These are phyloP conservation scores for Mormoops blainvillei DNA, from an alignment of 2,113 vertebrate genomes.

Conservation along the genomic window DNA sequence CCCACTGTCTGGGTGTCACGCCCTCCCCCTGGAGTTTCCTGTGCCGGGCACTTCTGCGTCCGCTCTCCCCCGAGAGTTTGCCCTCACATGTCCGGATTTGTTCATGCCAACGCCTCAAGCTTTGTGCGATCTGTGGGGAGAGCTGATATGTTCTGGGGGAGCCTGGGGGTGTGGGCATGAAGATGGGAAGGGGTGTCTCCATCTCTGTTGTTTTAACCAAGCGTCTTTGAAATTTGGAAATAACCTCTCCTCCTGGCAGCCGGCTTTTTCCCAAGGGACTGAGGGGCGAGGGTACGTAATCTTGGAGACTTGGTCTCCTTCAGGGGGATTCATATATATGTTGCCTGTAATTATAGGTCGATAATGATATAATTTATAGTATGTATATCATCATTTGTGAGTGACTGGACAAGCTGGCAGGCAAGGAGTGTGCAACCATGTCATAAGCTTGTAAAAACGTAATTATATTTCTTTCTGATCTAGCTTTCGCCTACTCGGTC, in stretches of 20 bases:
- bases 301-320: slow-evolving; percentile 79
- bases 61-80: neutral
- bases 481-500: slow-evolving; percentile 81
- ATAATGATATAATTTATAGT: slow-evolving; percentile 86
- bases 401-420: slow-evolving; percentile 81
- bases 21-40: neutral
- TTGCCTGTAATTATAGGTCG: slow-evolving; percentile 84
- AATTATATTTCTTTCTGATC: slow-evolving; percentile 86
- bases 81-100: slow-evolving; percentile 72
- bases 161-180: neutral
- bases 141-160: neutral
- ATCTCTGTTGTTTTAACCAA: slow-evolving; percentile 72
- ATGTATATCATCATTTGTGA: slow-evolving; percentile 82
- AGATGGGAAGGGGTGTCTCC: neutral
- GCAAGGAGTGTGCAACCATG: slow-evolving; percentile 78
- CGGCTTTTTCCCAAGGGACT: slow-evolving; percentile 75
- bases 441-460: slow-evolving; percentile 85
- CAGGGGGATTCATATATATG: slow-evolving; percentile 80
- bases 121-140: slow-evolving; percentile 59
- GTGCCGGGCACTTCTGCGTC: neutral
- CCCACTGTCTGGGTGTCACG: neutral
- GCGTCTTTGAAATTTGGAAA: slow-evolving; percentile 76
- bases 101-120: slow-evolving; percentile 54
- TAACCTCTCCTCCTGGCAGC: slow-evolving; percentile 63
- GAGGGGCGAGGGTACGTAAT: slow-evolving; percentile 66